Evolutionary conservation across 1,140 invertebrate species (phyloP).

Genomic region (Macrosteles quadrilineatus): DNA sequence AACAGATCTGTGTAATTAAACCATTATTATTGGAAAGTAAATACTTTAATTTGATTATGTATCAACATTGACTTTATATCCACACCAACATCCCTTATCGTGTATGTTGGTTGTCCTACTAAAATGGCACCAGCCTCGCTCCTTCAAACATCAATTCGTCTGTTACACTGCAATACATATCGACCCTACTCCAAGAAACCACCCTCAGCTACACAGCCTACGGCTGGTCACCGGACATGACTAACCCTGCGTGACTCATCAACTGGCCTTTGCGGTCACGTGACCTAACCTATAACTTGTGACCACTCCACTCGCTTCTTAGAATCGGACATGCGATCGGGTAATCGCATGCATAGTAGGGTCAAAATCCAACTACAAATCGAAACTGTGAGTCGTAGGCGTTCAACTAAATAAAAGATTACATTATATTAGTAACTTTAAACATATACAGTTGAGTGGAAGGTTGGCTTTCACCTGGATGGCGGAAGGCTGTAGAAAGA

Average conservation of each 20-base stretch:
- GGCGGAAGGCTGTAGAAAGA: too few species aligned
- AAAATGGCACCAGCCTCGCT: too few species aligned
- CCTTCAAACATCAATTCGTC: too few species aligned
- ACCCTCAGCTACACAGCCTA: too few species aligned
- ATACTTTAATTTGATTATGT: too few species aligned
- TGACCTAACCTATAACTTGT: conserved; percentile 18
- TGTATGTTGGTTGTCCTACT: too few species aligned
- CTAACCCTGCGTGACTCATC: conserved; percentile 19
- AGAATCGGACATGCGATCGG: not conserved
- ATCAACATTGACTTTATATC: too few species aligned
- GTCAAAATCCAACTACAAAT: not conserved
- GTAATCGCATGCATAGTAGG: not conserved
- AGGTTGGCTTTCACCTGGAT: not conserved
- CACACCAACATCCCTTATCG: too few species aligned
- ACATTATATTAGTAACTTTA: not conserved
- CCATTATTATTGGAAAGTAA: too few species aligned
- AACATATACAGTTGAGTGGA: not conserved
- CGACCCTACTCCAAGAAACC: too few species aligned
- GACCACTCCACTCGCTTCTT: not conserved
- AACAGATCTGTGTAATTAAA: too few species aligned
- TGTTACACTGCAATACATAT: too few species aligned
- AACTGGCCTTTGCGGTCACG: conserved; percentile 13
- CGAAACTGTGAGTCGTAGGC: not conserved
- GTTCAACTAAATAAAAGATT: not conserved
- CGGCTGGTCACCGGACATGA: not conserved